Base-by-base conservation (phyloP, 2,888 invertebrate genomes). In the Pyrocoelia pectoralis region DNA sequence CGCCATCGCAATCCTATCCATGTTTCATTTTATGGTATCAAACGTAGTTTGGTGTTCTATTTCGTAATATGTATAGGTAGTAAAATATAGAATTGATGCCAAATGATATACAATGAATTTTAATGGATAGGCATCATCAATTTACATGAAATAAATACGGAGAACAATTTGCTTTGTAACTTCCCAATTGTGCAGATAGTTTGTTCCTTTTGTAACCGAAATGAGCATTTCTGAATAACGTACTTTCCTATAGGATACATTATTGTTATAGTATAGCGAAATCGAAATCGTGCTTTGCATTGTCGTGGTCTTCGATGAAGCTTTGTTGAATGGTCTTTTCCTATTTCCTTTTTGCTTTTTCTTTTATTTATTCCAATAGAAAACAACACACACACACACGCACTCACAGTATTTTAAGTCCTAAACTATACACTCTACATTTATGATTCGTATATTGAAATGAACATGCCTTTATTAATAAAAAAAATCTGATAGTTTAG, bases 231-330 rank as follows among this genome's bases (percentile, higher is more conserved):
- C 24, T 10, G 24, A 24, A 50, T 52, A 52, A 9, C 10, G 40
- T 17, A 12, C 49, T 58, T 29, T 52, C 52, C 46, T 56, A 10
- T 14, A 43, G 40, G 50, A 17, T 46, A 48, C 48, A 56, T 56
- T 56, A 55, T 56, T 29, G 49, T 52, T 33, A 29, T 51, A 51
- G 19, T 52, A 52, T 52, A 40, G 29, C 41, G 15, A 18, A 58
- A 58, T 58, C 51, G 50, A 58, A 58, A 58, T 58, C 52, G 58
- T 52, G 58, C 58, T 52, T 52, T 52, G 58, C 58, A 58, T 58
- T 58, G 58, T 58, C 58, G 51, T 43, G 52, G 41, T 29, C 14
- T 51, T 43, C 52, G 52, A 58, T 33, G 29, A 43, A 58, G 52
- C 33, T 19, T 33, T 49, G 33, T 15, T 56, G 29, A 33, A 38